Conservation (phyloP, 1,140 invertebrate species). For the Lepidurus couesii region DNA sequence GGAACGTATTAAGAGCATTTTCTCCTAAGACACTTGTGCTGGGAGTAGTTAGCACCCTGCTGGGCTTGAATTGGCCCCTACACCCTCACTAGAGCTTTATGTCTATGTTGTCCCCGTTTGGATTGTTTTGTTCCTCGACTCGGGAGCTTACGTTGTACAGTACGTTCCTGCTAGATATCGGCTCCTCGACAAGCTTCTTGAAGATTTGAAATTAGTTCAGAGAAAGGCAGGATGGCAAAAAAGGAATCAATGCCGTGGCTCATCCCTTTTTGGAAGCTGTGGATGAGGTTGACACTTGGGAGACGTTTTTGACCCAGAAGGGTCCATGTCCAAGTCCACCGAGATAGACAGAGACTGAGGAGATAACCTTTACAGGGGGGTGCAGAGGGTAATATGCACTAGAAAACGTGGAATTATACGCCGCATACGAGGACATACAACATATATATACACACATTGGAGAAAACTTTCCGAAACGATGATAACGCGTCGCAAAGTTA, state of each 20-base stretch:
- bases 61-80: background rate
- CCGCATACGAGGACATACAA: too few relatives aligned
- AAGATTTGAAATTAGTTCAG: too few relatives aligned
- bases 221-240: too few relatives aligned
- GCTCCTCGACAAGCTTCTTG: too few relatives aligned
- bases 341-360: background rate
- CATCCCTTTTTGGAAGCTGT: too few relatives aligned
- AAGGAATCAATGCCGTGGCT: too few relatives aligned
- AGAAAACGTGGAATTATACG: background rate
- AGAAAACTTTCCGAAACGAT: background rate
- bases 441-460: background rate
- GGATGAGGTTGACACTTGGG: too few relatives aligned
- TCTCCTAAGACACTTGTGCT: background rate
- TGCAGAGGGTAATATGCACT: background rate
- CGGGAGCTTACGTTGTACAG: too few relatives aligned
- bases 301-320: background rate
- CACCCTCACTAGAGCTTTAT: too few relatives aligned
- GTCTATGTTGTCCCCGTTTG: too few relatives aligned
- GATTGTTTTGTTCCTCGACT: too few relatives aligned
- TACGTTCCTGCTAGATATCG: too few relatives aligned
- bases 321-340: constrained; percentile 7
- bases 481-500: constrained; percentile 21
- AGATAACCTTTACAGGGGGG: background rate
- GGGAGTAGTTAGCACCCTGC: background rate
- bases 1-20: background rate